Base-by-base conservation (phyloP, 2,797 vertebrate species). In the Myotis pilosus region DNA sequence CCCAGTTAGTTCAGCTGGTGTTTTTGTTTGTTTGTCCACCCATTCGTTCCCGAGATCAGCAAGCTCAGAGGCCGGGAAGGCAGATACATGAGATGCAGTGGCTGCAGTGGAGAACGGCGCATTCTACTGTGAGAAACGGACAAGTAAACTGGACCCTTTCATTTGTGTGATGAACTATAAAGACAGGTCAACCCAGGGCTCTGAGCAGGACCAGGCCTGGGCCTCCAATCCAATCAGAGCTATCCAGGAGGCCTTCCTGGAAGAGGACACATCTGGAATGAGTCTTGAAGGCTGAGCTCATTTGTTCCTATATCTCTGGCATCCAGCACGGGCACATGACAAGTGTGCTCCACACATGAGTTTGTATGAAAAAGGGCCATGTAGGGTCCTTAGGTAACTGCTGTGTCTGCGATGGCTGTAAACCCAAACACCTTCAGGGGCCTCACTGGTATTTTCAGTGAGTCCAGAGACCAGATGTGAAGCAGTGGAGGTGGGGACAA, bases 311-410 rank as follows among this genome's bases (percentile, higher is more conserved):
- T 13, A 30, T 30, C 4, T 3, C 33, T 22, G 9, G 25, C 36
- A 15, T 16, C 62, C 55, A 9, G 60, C 25, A 28, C 33, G 33
- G 47, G 51, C 3, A 28, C 23, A n/a, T 22, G 51, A 19, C 2
- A 4, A 13, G 3, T 11, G 5, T 57, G 49, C 16, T 30, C 7
- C 28, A 2, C 36, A 0, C 17, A 8, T 1, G 33, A 64, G 5
- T 5, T 1, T 1, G 1, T 10, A n/a, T 33, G 44, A 57, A 57
- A 57, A 36, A 81, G 12, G 68, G n/a, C 2, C 0, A 1, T 0
- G 28, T 44, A 22, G 16, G 6, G 6, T 11, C 36, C 13, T 11
- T n/a, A n/a, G 49, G 22, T 41, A n/a, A 30, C 23, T 19, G 6
- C 80, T 17, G 7, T 8, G 3, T 1, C 6, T 51, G 33, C 1